Evolutionary conservation across 2,888 invertebrate genomes (phyloP).

Genomic region (Hirtodrosophila cameraria): DNA sequence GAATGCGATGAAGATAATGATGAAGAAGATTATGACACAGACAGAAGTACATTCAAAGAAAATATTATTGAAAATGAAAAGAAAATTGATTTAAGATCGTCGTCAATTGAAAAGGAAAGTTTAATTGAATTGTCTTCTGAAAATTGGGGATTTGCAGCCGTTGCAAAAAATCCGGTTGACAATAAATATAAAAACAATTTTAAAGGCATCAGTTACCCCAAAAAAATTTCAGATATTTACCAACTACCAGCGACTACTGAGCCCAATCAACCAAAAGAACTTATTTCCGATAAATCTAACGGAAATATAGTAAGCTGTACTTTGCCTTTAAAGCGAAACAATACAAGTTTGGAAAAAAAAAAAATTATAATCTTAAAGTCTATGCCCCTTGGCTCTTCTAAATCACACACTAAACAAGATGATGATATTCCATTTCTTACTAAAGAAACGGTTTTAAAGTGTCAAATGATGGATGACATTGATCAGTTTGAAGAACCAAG

Average conservation of each 20-base stretch:
- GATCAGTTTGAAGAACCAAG: conserved; percentile 37
- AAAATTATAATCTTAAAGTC: conserved; percentile 79
- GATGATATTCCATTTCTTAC: conserved; percentile 83
- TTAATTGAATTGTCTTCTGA: conserved; percentile 71
- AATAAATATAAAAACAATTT: conserved; percentile 65
- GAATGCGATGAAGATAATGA: conserved; percentile 83
- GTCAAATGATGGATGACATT: conserved; percentile 71
- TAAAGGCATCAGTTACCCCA: conserved; percentile 57
- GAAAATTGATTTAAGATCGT: conserved; percentile 58
- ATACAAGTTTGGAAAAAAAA: conserved; percentile 51
- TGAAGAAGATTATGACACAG: conserved; percentile 78
- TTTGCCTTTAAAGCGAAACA: conserved; percentile 6
- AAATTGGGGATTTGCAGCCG: conserved; percentile 87
- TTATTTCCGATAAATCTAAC: conserved; percentile 19
- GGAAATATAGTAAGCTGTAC: conserved; percentile 5
- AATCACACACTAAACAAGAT: conserved; percentile 64
- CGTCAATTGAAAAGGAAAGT: conserved; percentile 40
- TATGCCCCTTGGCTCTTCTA: conserved; percentile 79
- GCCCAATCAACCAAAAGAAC: conserved; percentile 25
- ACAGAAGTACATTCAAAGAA: conserved; percentile 77
- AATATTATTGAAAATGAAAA: conserved; percentile 74
- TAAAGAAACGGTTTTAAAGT: conserved; percentile 85
- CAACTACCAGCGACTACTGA: conserved; percentile 29
- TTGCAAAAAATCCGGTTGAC: conserved; percentile 85
- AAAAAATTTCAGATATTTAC: conserved; percentile 18